Evolutionary conservation across 30 jellyfish, hydroid and myxozoan genomes (phyloP), one percentile per base, ranked within the genome.

Genomic region (Rhopilema esculentum): DNA sequence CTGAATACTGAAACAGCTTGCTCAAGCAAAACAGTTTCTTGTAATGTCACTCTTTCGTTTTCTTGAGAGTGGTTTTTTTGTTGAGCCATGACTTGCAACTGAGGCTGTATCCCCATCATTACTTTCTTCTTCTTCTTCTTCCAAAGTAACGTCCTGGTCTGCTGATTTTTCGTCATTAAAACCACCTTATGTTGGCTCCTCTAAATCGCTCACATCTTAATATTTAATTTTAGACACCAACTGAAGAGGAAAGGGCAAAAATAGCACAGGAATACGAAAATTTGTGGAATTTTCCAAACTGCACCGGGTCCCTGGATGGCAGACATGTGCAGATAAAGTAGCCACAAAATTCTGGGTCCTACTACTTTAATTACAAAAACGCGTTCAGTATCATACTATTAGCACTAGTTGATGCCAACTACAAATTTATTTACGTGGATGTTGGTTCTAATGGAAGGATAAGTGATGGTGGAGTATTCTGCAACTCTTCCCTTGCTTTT

Each of bases 371-470:
- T n/a, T n/a, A n/a, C n/a, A n/a, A n/a, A n/a, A n/a, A n/a, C n/a
- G n/a, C n/a, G n/a, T n/a, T n/a, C n/a, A n/a, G n/a, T n/a, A n/a
- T n/a, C n/a, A n/a, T n/a, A n/a, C n/a, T n/a, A n/a, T n/a, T n/a
- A n/a, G n/a, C n/a, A n/a, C n/a, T n/a, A n/a, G n/a, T n/a, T 26
- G 92, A 78, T 61, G 96, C 96, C 16, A 80, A 87, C 77, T 87
- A 78, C 69, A 49, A 66, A 66, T 87, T 87, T 28, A 8, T 48
- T 68, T 78, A 78, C 27, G 80, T 87, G 9, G 92, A 77, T 69
- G 93, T 87, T 77, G 91, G 96, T n/a, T 77, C 93, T 73, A 78
- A 87, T 51, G 94, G 91, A 9, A 68, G 79, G 50, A 26, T 68
- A 68, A 24, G 33, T 68, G 79, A 68, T 68, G 49, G 79, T 24